Conservation (phyloP, 2,797 vertebrate genomes). For the Diglossa cyanea region DNA sequence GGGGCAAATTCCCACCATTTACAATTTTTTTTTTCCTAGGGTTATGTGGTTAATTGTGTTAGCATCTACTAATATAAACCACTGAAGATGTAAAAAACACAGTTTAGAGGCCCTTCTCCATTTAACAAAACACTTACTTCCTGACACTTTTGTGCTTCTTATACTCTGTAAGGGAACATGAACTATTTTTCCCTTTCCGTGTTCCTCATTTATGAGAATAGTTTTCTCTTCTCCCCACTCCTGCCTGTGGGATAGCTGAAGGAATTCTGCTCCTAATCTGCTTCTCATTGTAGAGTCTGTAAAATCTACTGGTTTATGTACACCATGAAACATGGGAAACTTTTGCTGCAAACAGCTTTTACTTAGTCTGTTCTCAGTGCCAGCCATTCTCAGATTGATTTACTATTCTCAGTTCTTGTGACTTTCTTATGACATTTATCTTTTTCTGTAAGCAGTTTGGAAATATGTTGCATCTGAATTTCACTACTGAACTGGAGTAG, state of each 20-base stretch:
- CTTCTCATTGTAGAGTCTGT: constrained; percentile 25
- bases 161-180: background rate
- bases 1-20: background rate
- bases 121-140: background rate
- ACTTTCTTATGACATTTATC: background rate
- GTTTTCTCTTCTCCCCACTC: background rate
- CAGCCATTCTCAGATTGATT: constrained; percentile 2
- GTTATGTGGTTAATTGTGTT: background rate
- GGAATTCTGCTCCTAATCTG: constrained; percentile 27
- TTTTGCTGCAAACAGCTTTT: background rate
- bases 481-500: background rate
- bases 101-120: background rate
- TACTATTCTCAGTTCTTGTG: background rate
- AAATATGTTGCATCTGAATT: background rate
- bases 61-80: background rate
- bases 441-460: background rate
- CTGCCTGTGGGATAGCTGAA: background rate
- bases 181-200: background rate
- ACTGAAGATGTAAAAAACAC: background rate
- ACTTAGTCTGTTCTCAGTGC: background rate
- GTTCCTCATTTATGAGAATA: background rate
- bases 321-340: constrained; percentile 3
- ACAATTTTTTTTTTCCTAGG: background rate
- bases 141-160: background rate
- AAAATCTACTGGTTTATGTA: constrained; percentile 10